A percentile compares a stretch with the other conserved stretches of the same genome.
Evolutionary conservation across 2,888 invertebrate species (phyloP).

Genomic region (Pinctada fucata): DNA sequence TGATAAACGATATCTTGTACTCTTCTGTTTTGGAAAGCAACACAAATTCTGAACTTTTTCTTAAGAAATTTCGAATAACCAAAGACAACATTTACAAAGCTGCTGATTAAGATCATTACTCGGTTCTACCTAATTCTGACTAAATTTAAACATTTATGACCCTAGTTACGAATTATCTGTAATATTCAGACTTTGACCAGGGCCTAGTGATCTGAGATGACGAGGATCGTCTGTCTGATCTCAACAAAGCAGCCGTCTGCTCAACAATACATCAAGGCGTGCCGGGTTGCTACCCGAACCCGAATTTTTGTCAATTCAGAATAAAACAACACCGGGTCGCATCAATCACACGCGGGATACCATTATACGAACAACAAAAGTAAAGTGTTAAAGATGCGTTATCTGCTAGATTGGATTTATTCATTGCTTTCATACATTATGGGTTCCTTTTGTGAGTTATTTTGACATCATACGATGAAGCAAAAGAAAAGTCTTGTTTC

Average conservation of each 20-base stretch:
- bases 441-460: slow-evolving; percentile 17
- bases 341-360: slow-evolving; percentile 21
- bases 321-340: slow-evolving; percentile 9
- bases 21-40: too few species aligned
- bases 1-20: too few species aligned
- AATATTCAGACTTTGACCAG: too few species aligned
- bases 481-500: slow-evolving; percentile 19
- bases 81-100: too few species aligned
- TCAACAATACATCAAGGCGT: slow-evolving; percentile 6
- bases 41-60: too few species aligned
- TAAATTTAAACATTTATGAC: too few species aligned
- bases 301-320: slow-evolving; percentile 10
- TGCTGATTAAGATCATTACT: too few species aligned
- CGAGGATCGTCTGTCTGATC: too few species aligned
- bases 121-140: too few species aligned
- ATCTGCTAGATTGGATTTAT: slow-evolving; percentile 25
- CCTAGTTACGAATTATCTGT: too few species aligned
- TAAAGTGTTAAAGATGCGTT: slow-evolving; percentile 25
- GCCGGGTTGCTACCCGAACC: background rate
- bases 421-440: slow-evolving; percentile 11
- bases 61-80: too few species aligned
- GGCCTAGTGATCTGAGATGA: too few species aligned
- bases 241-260: background rate
- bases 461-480: slow-evolving; percentile 10
- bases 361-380: slow-evolving; percentile 14